Base-by-base conservation (phyloP, 2,888 invertebrate genomes). In the Trisateles emortualis region DNA sequence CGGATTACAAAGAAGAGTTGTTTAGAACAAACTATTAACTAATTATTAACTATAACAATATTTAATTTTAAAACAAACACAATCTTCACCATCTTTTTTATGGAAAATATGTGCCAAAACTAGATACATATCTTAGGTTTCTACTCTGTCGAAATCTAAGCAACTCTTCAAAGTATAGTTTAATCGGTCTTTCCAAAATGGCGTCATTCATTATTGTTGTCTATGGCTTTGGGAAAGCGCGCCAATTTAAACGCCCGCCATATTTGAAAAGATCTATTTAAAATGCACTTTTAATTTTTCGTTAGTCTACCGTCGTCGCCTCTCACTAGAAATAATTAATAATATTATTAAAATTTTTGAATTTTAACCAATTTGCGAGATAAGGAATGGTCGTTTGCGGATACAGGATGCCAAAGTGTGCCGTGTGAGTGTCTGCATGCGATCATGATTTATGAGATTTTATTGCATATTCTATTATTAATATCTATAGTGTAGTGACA, bases 381-480 rank as follows among this genome's bases (percentile, higher is more conserved):
- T 61, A 69, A 63, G 45, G 41, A 38, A 63, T 68, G 76, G 64
- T 82, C 75, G 76, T 76, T 73, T 77, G 80, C 69, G 68, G 77
- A 75, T 63, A 67, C 64, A 19, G 11, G 26, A 48, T 66, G 65
- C 60, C 65, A 65, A 70, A 69, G 64, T 66, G 56, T 67, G 51
- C 64, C 39, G 49, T 47, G 55, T 66, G 59, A 56, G 67, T 71
- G 76, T 84, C 78, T 72, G 76, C 80, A 82, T 80, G 66, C 70
- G 70, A 79, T 74, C 80, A 64, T 79, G 53, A 59, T 78, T 78
- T 77, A 80, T 81, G 74, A 83, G 70, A 85, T 86, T 88, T 88
- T 85, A 90, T 87, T 87, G 87, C 86, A 84, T 89, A 88, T 87
- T 88, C 78, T 83, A 84, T 83, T 77, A 82, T 83, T 85, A 81